phyloP scores from a whole-genome alignment of 2,888 invertebrate species.

The Meta bourneti region DNA sequence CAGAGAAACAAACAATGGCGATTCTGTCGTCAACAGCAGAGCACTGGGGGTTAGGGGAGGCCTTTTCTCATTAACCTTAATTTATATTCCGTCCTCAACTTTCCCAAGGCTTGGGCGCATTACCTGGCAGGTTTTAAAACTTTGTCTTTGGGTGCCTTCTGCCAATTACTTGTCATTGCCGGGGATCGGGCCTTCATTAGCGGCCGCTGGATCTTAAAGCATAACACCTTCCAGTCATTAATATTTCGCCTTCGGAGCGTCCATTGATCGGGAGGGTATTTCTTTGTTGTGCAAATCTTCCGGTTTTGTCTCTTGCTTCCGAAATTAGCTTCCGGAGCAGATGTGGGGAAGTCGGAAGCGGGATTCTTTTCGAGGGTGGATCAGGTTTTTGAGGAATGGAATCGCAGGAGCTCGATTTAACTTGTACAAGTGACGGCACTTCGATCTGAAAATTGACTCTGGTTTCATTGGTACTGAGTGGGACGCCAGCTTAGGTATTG shows the following conservation, averaged over 20 bases:
- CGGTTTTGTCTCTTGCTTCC: too few species aligned
- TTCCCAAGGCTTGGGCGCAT: constrained; percentile 3
- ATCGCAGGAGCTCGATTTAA: too few species aligned
- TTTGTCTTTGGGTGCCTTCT: constrained; percentile 1
- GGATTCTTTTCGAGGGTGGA: background rate
- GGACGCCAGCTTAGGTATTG: too few species aligned
- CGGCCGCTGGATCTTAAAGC: background rate
- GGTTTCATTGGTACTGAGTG: too few species aligned
- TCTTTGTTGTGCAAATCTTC: too few species aligned
- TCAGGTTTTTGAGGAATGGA: too few species aligned
- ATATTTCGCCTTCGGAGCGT: too few species aligned
- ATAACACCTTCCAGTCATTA: constrained; percentile 27
- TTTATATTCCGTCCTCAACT: constrained; percentile 32
- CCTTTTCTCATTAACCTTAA: constrained; percentile 45
- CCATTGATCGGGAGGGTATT: background rate
- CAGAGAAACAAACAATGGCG: constrained; percentile 4
- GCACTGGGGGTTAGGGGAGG: background rate
- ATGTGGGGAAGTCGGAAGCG: background rate
- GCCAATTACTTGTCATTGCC: constrained; percentile 51
- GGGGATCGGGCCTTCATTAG: constrained; percentile 17
- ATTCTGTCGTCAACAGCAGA: constrained; percentile 31
- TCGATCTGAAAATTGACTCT: too few species aligned
- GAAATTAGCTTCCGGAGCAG: too few species aligned
- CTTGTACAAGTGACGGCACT: too few species aligned
- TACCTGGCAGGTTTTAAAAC: constrained; percentile 29